Evolutionary conservation across 2,888 invertebrate species (phyloP).

Genomic region (Dryomyza anilis): DNA sequence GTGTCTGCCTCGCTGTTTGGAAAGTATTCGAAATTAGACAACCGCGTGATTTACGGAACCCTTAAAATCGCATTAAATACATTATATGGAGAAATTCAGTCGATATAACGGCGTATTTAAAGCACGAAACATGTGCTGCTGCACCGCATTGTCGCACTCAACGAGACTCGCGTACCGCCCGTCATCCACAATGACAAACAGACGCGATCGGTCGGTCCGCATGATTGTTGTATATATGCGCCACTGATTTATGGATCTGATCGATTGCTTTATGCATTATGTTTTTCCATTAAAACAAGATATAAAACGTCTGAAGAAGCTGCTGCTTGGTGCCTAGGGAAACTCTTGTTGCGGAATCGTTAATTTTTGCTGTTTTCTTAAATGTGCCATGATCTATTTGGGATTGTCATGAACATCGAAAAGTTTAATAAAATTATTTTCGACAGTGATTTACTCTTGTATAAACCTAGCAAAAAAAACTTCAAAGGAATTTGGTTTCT

Average conservation of each 20-base stretch:
- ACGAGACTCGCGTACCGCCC: not conserved
- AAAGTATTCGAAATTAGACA: conserved; percentile 53
- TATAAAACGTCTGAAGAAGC: too few relatives aligned
- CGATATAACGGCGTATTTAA: conserved; percentile 18
- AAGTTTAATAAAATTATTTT: too few relatives aligned
- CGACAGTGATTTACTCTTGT: too few relatives aligned
- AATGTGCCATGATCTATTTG: not conserved
- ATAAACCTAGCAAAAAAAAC: too few relatives aligned
- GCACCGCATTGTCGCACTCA: not conserved
- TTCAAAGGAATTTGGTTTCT: too few relatives aligned
- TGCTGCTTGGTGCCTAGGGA: not conserved
- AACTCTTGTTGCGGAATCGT: not conserved
- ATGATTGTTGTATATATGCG: conserved; percentile 24
- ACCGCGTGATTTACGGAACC: conserved; percentile 60
- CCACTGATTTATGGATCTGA: conserved; percentile 38
- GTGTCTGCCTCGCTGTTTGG: conserved; percentile 7
- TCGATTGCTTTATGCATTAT: conserved; percentile 15
- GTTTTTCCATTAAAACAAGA: too few relatives aligned
- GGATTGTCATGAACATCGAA: not conserved
- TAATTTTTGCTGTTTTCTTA: conserved; percentile 2
- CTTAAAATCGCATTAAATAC: conserved; percentile 47
- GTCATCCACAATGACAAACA: not conserved
- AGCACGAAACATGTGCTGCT: conserved; percentile 19
- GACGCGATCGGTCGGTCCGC: conserved; percentile 15
- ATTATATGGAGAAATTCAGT: not conserved